A percentile compares a stretch with the other conserved stretches of the same genome.
Evolutionary conservation across 2,797 vertebrate species (phyloP).

Genomic region (Paedocypris micromegethes): DNA sequence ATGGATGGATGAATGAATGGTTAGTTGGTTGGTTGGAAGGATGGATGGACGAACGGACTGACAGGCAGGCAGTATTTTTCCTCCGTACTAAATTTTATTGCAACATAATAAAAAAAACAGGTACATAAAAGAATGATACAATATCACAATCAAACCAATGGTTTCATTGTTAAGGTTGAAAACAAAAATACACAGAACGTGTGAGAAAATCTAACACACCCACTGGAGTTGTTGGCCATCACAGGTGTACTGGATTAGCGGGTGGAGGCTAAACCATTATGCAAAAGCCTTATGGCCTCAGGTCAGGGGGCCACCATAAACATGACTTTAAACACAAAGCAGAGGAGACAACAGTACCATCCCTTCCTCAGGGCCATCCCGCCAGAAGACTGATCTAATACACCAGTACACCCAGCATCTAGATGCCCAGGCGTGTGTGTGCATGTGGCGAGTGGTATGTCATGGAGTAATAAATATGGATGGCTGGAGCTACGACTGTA

Average conservation of each 20-base stretch:
- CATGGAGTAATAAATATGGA: constrained; percentile 7
- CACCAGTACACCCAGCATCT: constrained; percentile 17
- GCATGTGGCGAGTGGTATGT: constrained; percentile 8
- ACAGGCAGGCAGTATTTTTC: too few relatives aligned
- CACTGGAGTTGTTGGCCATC: not conserved
- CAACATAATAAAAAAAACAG: too few relatives aligned
- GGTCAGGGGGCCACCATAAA: constrained; percentile 43
- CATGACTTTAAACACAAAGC: constrained; percentile 40
- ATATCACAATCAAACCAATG: too few relatives aligned
- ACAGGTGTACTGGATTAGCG: constrained; percentile 43
- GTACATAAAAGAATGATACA: too few relatives aligned
- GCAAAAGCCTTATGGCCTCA: constrained; percentile 13
- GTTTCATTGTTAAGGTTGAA: too few relatives aligned
- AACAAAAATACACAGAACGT: too few relatives aligned
- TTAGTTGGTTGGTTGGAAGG: too few relatives aligned
- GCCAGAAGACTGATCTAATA: constrained; percentile 7
- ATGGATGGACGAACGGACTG: too few relatives aligned
- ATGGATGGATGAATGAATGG: too few relatives aligned
- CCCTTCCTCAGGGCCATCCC: constrained; percentile 35
- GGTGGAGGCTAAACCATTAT: constrained; percentile 23
- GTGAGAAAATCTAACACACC: too few relatives aligned
- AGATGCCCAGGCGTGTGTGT: constrained; percentile 8
- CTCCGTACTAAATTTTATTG: too few relatives aligned
- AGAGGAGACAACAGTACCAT: constrained; percentile 38
- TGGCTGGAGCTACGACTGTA: constrained; percentile 20